Conservation (phyloP, 2,113 vertebrate species). For the Dryoscopus gambensis region DNA sequence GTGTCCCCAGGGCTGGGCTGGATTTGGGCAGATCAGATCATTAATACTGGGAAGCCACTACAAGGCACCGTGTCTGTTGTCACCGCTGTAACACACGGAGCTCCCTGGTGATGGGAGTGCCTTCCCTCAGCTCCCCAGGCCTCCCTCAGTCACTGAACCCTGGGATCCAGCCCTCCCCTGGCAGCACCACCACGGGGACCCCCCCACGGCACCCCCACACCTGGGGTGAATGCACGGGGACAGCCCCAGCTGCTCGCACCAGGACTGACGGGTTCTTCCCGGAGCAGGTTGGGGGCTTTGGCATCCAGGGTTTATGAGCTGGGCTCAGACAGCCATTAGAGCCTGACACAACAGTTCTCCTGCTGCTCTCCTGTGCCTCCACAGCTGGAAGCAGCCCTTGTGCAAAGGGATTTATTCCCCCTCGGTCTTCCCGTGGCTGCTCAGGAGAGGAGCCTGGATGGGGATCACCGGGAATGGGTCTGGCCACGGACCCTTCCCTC, state of each 20-base stretch:
- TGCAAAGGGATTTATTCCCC: neutral
- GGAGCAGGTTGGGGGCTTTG: rapidly evolving
- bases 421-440: rapidly evolving
- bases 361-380: neutral
- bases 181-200: neutral
- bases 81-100: neutral
- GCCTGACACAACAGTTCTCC: rapidly evolving
- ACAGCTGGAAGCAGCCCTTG: neutral
- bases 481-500: neutral
- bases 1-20: neutral
- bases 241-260: neutral
- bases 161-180: neutral
- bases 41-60: rapidly evolving
- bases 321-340: neutral
- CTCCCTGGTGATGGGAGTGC: rapidly evolving
- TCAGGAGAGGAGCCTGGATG: neutral
- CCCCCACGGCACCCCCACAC: rapidly evolving
- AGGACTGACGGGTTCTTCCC: rapidly evolving
- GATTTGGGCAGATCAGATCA: neutral
- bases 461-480: neutral
- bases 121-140: neutral
- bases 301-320: neutral
- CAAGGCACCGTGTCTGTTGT: neutral
- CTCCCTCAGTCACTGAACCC: neutral
- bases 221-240: rapidly evolving